Percentiles rank a stretch among this genome's conserved stretches.
phyloP scores from a whole-genome alignment of 2,888 invertebrate species.

The Palloptera scutellata region DNA sequence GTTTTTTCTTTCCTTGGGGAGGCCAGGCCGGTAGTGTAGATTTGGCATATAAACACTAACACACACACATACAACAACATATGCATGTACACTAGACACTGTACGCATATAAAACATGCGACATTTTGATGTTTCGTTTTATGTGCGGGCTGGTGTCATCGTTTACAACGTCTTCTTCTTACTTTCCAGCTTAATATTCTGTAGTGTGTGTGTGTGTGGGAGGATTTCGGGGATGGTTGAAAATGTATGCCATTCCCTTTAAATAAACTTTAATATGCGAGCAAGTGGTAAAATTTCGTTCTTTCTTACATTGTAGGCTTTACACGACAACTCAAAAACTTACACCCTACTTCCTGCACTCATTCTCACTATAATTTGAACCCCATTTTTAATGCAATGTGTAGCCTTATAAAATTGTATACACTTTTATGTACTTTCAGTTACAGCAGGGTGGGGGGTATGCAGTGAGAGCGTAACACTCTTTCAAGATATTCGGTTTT shows the following conservation, averaged over 20 bases:
- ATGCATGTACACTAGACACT: constrained; percentile 8
- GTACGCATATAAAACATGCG: constrained; percentile 28
- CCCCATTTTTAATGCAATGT: constrained; percentile 9
- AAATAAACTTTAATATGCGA: no score
- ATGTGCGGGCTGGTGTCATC: neutral
- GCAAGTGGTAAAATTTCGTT: no score
- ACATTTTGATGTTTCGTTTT: constrained; percentile 30
- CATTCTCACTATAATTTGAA: neutral
- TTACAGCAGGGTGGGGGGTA: no score
- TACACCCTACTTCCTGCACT: neutral
- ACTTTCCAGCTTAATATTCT: no score
- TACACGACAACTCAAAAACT: neutral
- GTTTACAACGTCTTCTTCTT: no score
- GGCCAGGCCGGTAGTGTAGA: neutral
- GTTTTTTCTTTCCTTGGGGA: neutral
- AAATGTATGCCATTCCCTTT: no score
- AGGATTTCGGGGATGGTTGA: no score
- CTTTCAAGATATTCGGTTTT: no score
- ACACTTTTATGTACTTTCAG: constrained; percentile 3
- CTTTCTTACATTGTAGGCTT: constrained; percentile 11
- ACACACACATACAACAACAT: neutral
- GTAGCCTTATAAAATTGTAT: constrained; percentile 3
- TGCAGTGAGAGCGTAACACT: no score
- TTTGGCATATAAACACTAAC: no score
- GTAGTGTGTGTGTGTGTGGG: no score